These are phyloP conservation scores for Parascotia fuliginaria DNA, from an alignment of 2,888 invertebrate species.

Conservation along the genomic window DNA sequence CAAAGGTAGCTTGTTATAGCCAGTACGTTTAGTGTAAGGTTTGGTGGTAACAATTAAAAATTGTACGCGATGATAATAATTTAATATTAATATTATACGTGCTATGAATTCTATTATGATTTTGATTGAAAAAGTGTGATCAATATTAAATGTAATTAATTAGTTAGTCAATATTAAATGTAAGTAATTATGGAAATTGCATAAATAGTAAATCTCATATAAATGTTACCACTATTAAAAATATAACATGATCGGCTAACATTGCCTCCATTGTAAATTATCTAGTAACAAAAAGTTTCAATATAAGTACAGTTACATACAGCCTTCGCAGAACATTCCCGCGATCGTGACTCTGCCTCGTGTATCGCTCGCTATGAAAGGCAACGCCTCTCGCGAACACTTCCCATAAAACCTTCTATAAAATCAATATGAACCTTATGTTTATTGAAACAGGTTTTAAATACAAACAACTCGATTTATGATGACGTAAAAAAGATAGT, in stretches of 20 bases:
- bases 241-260: constrained; percentile 37
- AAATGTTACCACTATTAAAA: constrained; percentile 37
- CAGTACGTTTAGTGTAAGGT: too few relatives aligned
- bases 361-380: constrained; percentile 58
- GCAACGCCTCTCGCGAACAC: constrained; percentile 73
- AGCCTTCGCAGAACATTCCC: constrained; percentile 51
- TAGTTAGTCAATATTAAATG: too few relatives aligned
- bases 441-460: constrained; percentile 29
- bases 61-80: too few relatives aligned
- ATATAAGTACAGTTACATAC: constrained; percentile 48
- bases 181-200: too few relatives aligned
- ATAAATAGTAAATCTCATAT: constrained; percentile 34
- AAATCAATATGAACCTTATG: constrained; percentile 34
- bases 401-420: constrained; percentile 52
- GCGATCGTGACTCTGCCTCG: constrained; percentile 64
- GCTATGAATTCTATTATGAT: neutral
- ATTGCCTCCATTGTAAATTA: constrained; percentile 44
- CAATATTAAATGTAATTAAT: neutral
- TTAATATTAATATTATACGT: too few relatives aligned
- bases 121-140: neutral
- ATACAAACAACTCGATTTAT: constrained; percentile 36
- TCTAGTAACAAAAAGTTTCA: constrained; percentile 48
- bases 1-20: too few relatives aligned
- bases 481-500: constrained; percentile 50
- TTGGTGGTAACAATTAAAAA: too few relatives aligned